phyloP scores from a whole-genome alignment of 2,113 vertebrate species.

The Myrmecobius fasciatus region DNA sequence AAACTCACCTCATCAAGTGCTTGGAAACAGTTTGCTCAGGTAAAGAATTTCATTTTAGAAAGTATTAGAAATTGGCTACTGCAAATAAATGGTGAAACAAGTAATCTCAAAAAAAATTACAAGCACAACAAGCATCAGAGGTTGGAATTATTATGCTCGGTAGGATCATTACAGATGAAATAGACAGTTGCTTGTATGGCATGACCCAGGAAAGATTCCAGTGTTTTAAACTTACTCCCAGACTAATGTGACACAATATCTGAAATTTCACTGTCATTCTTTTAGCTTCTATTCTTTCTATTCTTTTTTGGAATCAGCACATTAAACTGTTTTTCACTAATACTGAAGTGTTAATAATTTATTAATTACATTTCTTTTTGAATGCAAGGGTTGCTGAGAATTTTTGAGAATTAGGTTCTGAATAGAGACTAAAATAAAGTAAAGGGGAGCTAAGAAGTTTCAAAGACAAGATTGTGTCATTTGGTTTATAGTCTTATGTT shows the following conservation, averaged over 20 bases:
- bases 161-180: neutral
- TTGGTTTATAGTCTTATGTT: neutral
- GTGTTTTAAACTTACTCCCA: neutral
- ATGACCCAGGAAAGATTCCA: neutral
- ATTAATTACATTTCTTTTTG: neutral
- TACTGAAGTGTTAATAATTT: neutral
- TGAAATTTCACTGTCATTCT: neutral
- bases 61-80: neutral
- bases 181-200: neutral
- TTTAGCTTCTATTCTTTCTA: neutral
- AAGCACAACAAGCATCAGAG: neutral
- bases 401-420: neutral
- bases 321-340: neutral
- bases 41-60: slow-evolving; percentile 77
- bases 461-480: neutral
- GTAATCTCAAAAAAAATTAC: neutral
- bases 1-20: slow-evolving; percentile 97
- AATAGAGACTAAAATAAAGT: neutral
- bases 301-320: neutral
- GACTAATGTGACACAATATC: neutral
- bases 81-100: neutral
- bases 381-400: neutral
- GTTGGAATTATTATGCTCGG: neutral
- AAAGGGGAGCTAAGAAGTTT: neutral
- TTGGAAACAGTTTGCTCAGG: slow-evolving; percentile 97